Percentiles rank a stretch among this genome's conserved stretches.
phyloP scores from a whole-genome alignment of 2,797 vertebrate genomes.

The Argyrosomus regius region DNA sequence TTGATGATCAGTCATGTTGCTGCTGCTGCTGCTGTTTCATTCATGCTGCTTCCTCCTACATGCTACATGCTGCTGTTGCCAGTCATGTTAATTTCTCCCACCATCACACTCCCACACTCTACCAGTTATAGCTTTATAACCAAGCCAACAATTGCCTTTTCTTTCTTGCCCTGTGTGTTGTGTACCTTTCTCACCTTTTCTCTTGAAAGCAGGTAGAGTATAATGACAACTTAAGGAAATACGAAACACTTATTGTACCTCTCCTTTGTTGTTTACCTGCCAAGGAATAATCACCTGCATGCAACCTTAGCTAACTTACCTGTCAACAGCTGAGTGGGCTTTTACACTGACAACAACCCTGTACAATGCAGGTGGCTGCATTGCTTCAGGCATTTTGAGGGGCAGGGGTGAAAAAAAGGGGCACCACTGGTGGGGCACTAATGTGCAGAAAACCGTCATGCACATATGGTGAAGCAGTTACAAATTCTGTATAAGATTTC shows the following conservation, averaged over 20 bases:
- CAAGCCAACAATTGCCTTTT: neutral
- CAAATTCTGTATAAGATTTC: too few relatives aligned
- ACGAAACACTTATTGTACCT: too few relatives aligned
- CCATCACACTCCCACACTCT: neutral
- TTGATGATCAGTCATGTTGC: neutral
- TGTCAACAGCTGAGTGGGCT: neutral
- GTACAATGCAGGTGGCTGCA: too few relatives aligned
- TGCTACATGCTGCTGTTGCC: neutral
- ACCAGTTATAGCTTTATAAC: neutral
- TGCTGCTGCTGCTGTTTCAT: neutral
- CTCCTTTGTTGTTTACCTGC: neutral
- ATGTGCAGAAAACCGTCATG: too few relatives aligned
- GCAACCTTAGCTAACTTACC: too few relatives aligned
- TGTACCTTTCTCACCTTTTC: neutral
- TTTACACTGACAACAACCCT: neutral
- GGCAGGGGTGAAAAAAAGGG: too few relatives aligned
- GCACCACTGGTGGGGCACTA: too few relatives aligned
- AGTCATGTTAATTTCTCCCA: neutral
- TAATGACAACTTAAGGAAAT: too few relatives aligned
- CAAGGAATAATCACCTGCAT: too few relatives aligned
- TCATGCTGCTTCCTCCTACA: neutral
- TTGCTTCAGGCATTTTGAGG: too few relatives aligned
- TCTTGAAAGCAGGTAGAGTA: neutral
- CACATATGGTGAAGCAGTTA: too few relatives aligned
- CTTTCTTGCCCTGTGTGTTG: neutral